Percentiles rank a stretch among this genome's conserved stretches.
These are phyloP conservation scores for Botia almorhae DNA, from an alignment of 2,797 vertebrate species.

Conservation along the genomic window DNA sequence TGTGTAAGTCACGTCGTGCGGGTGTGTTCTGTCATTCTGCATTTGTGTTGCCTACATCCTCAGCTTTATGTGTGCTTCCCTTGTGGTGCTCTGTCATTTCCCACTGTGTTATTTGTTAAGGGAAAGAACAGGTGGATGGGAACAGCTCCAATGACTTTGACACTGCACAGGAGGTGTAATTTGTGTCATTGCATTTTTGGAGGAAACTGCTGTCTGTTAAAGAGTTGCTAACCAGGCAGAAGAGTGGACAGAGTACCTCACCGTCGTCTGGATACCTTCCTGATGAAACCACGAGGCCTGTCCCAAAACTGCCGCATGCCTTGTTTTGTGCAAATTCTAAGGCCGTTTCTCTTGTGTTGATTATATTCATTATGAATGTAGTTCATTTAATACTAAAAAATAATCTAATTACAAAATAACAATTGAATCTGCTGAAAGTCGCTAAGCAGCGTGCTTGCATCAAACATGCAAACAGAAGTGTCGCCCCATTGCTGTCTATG, in stretches of 20 bases:
- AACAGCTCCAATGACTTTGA: conserved; percentile 2
- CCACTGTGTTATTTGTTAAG: background rate
- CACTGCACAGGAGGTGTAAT: background rate
- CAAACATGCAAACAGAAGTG: no score
- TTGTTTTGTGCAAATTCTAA: background rate
- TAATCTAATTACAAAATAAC: no score
- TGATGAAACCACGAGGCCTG: background rate
- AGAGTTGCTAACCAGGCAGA: conserved; percentile 19
- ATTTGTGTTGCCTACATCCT: background rate
- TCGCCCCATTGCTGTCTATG: no score
- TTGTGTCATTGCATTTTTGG: conserved; percentile 31
- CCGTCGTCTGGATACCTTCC: background rate
- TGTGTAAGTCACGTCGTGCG: background rate
- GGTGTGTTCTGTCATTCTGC: background rate
- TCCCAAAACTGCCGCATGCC: background rate
- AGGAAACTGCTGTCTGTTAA: conserved; percentile 21
- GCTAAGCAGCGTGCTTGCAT: no score
- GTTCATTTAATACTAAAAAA: no score
- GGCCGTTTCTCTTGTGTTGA: background rate
- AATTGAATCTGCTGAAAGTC: no score
- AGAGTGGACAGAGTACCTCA: background rate
- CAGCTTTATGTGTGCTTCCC: background rate
- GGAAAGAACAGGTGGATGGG: background rate
- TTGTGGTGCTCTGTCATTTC: background rate
- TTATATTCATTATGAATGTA: no score